These are phyloP conservation scores for Rhopalosiphum maidis DNA, from an alignment of 1,140 invertebrate species.

Conservation along the genomic window DNA sequence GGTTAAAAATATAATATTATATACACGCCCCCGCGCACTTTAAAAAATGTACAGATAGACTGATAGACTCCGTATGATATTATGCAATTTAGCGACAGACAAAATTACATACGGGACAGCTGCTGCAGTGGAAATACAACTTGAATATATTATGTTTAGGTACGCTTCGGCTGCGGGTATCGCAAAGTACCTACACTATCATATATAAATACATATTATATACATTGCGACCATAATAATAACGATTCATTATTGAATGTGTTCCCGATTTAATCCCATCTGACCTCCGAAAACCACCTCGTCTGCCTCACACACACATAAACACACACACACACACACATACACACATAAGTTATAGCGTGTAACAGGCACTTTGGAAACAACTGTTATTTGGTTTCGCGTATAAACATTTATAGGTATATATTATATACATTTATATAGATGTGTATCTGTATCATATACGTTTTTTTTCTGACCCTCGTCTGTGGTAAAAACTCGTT, in stretches of 20 bases:
- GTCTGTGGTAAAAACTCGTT: slow-evolving; percentile 18
- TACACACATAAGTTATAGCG: not conserved
- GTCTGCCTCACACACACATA: not conserved
- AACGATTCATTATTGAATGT: not conserved
- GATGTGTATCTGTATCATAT: slow-evolving; percentile 18
- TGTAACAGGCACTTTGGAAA: not conserved
- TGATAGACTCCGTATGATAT: not conserved
- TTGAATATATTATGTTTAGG: not conserved
- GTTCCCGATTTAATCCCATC: slow-evolving; percentile 14
- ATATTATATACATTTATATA: not conserved
- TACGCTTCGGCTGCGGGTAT: not conserved
- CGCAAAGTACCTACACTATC: not conserved
- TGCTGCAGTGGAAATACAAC: not conserved
- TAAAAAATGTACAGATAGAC: not conserved
- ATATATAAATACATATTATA: not conserved
- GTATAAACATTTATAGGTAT: not conserved
- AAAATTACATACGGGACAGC: not conserved
- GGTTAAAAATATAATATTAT: not conserved
- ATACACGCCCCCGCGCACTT: not conserved
- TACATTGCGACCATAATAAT: not conserved
- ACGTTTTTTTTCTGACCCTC: not conserved
- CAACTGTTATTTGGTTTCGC: slow-evolving; percentile 36
- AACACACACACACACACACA: not conserved
- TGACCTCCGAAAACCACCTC: not conserved
- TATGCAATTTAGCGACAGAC: not conserved